Base-by-base conservation (phyloP, 2,888 invertebrate genomes). In the Ephialtes manifestator region DNA sequence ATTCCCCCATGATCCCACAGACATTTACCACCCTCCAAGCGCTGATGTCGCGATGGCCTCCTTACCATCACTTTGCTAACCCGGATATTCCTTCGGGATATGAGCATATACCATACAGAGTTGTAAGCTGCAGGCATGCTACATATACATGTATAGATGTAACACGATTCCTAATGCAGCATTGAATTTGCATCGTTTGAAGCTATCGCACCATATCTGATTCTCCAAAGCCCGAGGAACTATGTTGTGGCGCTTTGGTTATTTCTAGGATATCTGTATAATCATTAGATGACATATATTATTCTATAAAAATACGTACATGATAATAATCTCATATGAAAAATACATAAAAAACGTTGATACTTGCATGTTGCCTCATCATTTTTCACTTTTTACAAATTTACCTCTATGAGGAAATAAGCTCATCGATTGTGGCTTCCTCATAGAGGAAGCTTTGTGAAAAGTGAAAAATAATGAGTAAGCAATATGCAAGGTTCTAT, bases 1-100 rank as follows among this genome's bases (percentile, higher is more conserved):
- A 91, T 90, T 90, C 90, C 90, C 90, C 84, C 84, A 87, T 90
- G 91, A 90, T 88, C 88, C 87, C 83, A 83, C 77, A 77, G 88
- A 87, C 90, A 90, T 91, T 91, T 90, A 89, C 90, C 87, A 89
- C 82, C 67, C 55, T 31, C 79, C 74, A 18, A 65, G 79, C 28
- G 58, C 60, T 76, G 68, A 53, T 68, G 24, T 58, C 70, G 58
- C 75, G 51, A 74, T 58, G 67, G 15, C 39, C 60, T 80, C 84
- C 83, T 85, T 84, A 75, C 84, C 89, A 72, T 87, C 88, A 84
- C 88, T 87, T 87, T 84, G 83, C 85, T 80, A 87, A 86, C 87
- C 87, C 86, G 39, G 63, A 80, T 67, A 46, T n/a, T 51, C 78
- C 76, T 72, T 81, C 83, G 85, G 48, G 43, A 68, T 74, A 79